Percentiles rank a stretch among this genome's conserved stretches.
phyloP scores from a whole-genome alignment of 2,113 vertebrate genomes.

The Strix aluco region DNA sequence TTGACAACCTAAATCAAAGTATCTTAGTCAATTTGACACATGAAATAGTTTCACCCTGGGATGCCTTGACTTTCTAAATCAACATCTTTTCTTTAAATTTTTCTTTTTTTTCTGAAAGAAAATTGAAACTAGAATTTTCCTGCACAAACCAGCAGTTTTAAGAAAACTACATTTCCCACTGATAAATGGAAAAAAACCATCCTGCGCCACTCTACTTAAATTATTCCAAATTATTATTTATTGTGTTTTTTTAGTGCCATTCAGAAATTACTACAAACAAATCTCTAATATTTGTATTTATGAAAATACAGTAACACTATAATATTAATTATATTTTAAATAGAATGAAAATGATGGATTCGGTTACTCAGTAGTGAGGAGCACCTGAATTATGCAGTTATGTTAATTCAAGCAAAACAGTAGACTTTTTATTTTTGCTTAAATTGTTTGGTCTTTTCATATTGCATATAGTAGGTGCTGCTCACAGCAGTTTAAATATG shows the following conservation, averaged over 20 bases:
- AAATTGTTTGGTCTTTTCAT: neutral
- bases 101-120: neutral
- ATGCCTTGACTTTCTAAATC: neutral
- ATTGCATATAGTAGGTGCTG: neutral
- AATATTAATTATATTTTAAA: neutral
- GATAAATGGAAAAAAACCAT: neutral
- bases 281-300: neutral
- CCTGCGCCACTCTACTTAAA: conserved; percentile 1
- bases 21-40: neutral
- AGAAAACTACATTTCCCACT: neutral
- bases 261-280: conserved; percentile 41
- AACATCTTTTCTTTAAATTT: neutral
- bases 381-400: neutral
- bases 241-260: conserved; percentile 18
- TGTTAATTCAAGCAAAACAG: neutral
- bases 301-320: neutral
- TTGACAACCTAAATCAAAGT: neutral
- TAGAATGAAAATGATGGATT: conserved; percentile 10
- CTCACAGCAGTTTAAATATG: neutral
- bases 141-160: neutral
- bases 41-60: neutral
- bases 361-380: neutral
- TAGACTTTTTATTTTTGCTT: neutral
- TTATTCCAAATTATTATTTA: conserved; percentile 35
- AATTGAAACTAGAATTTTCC: neutral